A percentile compares a stretch with the other conserved stretches of the same genome.
Conservation (phyloP, 2,888 invertebrate species). For the Plusia festucae region DNA sequence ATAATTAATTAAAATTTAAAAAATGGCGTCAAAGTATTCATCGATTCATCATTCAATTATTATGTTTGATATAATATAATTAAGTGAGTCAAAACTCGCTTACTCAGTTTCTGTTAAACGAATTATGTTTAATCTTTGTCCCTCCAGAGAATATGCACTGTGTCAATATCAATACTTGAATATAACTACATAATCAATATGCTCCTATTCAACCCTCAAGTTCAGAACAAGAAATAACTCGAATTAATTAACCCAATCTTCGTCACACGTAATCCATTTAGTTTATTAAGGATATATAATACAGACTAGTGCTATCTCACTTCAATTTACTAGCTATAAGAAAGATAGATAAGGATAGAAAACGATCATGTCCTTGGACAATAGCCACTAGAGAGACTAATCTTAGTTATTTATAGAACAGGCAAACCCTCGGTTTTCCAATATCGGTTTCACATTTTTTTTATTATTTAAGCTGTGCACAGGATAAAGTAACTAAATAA, state of each 20-base stretch:
- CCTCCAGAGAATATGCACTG: too few species aligned
- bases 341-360: neutral
- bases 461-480: too few species aligned
- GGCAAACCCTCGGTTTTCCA: neutral
- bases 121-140: too few species aligned
- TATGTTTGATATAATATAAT: too few species aligned
- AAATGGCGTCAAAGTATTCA: too few species aligned
- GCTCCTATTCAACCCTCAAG: neutral
- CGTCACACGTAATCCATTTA: constrained; percentile 2
- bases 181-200: neutral
- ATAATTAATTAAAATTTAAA: too few species aligned
- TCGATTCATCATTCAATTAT: too few species aligned
- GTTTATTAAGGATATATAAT: neutral
- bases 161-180: too few species aligned
- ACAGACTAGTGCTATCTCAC: neutral
- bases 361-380: neutral
- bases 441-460: neutral
- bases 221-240: neutral
- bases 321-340: neutral
- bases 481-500: too few species aligned
- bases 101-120: too few species aligned
- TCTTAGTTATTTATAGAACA: neutral
- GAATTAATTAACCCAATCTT: neutral
- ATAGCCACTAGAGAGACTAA: neutral
- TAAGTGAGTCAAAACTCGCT: too few species aligned